Evolutionary conservation across 1,140 invertebrate species (phyloP).

Genomic region (Sinonovacula constricta): DNA sequence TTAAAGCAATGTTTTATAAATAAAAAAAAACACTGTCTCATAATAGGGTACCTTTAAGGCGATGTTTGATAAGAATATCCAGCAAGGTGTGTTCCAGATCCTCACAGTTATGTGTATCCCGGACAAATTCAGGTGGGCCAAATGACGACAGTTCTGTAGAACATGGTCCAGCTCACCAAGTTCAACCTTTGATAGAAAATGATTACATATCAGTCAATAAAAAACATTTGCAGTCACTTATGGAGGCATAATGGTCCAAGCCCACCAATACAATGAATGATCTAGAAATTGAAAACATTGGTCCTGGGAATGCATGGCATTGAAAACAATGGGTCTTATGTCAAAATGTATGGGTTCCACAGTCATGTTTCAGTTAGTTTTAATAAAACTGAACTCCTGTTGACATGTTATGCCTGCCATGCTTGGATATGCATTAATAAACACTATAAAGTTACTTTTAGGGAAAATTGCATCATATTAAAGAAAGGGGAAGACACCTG

Average conservation of each 20-base stretch:
- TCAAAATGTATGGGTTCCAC: not conserved
- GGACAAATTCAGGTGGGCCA: constrained; percentile 46
- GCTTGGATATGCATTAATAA: no score
- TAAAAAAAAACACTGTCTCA: not conserved
- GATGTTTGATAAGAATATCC: constrained; percentile 27
- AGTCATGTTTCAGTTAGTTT: not conserved
- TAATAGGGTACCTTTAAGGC: constrained; percentile 1
- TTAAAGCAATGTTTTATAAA: not conserved
- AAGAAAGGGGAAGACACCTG: no score
- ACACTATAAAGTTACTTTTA: no score
- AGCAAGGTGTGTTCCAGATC: not conserved
- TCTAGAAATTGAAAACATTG: no score
- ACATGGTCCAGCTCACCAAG: constrained; percentile 20
- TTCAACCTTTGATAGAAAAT: constrained; percentile 17
- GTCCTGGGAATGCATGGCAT: no score
- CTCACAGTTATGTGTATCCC: constrained; percentile 36
- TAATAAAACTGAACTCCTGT: not conserved
- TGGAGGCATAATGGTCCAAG: not conserved
- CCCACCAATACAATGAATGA: not conserved
- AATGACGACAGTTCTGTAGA: constrained; percentile 29
- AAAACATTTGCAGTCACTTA: not conserved
- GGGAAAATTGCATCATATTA: no score
- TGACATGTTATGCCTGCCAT: no score
- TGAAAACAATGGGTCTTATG: no score
- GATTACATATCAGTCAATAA: not conserved